Evolutionary conservation across 2,113 vertebrate genomes (phyloP).

Genomic region (Euleptes europaea): DNA sequence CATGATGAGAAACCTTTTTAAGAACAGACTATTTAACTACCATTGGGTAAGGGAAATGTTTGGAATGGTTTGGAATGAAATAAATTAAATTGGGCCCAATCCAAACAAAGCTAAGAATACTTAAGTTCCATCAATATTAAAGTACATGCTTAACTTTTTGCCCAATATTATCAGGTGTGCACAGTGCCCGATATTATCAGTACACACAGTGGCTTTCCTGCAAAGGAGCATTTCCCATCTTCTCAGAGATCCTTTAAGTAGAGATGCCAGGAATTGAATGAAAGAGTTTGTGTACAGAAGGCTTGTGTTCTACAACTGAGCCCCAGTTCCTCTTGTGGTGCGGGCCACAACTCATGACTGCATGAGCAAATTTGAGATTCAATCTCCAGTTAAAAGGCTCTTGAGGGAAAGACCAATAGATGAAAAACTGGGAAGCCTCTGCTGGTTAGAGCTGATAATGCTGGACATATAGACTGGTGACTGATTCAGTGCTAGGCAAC

Average conservation of each 20-base stretch:
- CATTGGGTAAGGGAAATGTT: not conserved
- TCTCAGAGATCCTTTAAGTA: too few relatives aligned
- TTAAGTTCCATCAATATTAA: not conserved
- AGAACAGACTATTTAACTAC: not conserved
- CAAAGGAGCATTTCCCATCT: too few relatives aligned
- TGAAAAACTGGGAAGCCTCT: not conserved
- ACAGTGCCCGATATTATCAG: too few relatives aligned
- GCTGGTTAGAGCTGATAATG: not conserved
- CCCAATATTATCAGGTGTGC: too few relatives aligned
- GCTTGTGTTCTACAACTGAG: too few relatives aligned
- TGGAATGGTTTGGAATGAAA: not conserved
- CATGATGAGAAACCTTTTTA: not conserved
- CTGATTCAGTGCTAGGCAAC: not conserved
- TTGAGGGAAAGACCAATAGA: not conserved
- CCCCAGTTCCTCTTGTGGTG: too few relatives aligned
- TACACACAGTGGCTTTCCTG: too few relatives aligned
- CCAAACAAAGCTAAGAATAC: not conserved
- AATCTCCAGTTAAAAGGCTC: not conserved
- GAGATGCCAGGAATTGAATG: too few relatives aligned
- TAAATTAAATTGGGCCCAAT: not conserved
- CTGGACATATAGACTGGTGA: not conserved
- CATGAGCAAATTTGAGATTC: not conserved
- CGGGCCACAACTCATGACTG: too few relatives aligned
- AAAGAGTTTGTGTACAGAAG: too few relatives aligned
- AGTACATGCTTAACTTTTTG: too few relatives aligned